These are phyloP conservation scores for Acyrthosiphon pisum DNA, from an alignment of 1,140 invertebrate species.

Conservation along the genomic window DNA sequence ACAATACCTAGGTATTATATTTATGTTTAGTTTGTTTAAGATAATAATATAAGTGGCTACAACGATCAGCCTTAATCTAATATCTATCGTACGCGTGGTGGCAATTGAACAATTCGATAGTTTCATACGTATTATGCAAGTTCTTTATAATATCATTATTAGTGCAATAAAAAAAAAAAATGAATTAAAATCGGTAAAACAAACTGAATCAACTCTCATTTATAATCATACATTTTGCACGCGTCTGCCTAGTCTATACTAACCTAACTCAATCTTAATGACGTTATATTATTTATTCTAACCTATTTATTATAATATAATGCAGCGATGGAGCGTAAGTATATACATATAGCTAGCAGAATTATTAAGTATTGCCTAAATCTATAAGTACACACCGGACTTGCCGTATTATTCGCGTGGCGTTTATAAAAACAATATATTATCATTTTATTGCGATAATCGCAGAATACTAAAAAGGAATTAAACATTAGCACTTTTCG, in stretches of 20 bases:
- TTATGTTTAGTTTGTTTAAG: background rate
- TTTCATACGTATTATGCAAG: too few species aligned
- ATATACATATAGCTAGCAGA: background rate
- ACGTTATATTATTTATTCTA: background rate
- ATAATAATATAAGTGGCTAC: background rate
- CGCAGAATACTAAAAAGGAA: background rate
- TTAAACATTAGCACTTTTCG: background rate
- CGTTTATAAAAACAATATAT: background rate
- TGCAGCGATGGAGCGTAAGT: background rate
- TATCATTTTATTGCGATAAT: background rate
- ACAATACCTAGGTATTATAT: too few species aligned
- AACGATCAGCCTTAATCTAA: background rate
- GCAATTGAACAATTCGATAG: background rate
- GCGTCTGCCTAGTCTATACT: background rate
- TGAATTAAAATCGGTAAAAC: too few species aligned
- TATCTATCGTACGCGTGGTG: background rate
- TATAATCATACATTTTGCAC: background rate
- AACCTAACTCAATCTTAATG: background rate
- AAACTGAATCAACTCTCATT: background rate
- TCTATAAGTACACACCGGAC: background rate
- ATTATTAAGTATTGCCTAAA: background rate
- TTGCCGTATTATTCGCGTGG: background rate
- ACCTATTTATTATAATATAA: background rate
- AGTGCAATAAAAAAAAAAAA: too few species aligned
- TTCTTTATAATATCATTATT: too few species aligned